Base-by-base conservation (phyloP, 2,888 invertebrate species). In the Lordiphosa andalusiaca region DNA sequence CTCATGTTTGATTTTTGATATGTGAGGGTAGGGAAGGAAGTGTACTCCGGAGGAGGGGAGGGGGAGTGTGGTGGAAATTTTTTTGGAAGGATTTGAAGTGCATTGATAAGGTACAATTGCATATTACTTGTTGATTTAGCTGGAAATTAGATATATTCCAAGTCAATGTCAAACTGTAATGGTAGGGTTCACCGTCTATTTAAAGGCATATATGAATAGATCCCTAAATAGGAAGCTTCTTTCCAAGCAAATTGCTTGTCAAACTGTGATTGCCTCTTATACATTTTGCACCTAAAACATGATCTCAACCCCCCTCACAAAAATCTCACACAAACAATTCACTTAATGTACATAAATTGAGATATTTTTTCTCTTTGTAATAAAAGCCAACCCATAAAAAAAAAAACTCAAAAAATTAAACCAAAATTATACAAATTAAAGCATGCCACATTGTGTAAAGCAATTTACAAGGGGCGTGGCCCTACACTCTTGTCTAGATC, bases 391-490 rank as follows among this genome's bases (percentile, higher is more conserved):
- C 42, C 25, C 30, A 36, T 46, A 16, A 23, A 56, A 46, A 50
- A 40, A 44, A 46, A 50, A 40, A 44, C 21, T 42, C 44, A 56
- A 56, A 54, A 58, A 67, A 58, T 59, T 36, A 71, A 57, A 58
- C 41, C 55, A 73, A 53, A 62, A 47, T 23, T 35, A 48, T 42
- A 51, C 51, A 53, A 59, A 68, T 55, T 60, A 48, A 71, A 60
- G 62, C 41, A 61, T 16, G 16, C 16, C 16, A 16, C 16, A 16
- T 16, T 16, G 16, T 16, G 16, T 16, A 16, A 16, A 60, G 66
- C 41, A 61, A 41, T 62, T 58, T 62, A 56, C 56, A 67, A 54
- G 9, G 47, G 71, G 71, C 67, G 63, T 67, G 71, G 62, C 57
- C 57, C 44, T 9, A 23, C 37, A 42, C 23, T n/a, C 23, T 40